phyloP scores from a whole-genome alignment of 2,113 vertebrate species.

The Epinephelus moara region DNA sequence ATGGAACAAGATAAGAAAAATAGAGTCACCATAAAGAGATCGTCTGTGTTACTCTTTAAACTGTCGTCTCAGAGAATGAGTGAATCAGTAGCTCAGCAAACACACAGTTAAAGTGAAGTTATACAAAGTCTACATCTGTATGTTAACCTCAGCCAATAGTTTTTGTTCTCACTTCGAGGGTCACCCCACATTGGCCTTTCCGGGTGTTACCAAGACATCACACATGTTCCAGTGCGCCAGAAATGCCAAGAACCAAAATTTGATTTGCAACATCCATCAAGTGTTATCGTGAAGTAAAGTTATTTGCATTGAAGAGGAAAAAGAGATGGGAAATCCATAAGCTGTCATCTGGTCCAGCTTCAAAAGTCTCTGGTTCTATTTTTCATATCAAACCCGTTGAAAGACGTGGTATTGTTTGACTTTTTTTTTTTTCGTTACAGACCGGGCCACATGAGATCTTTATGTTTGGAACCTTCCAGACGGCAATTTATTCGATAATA shows the following conservation, averaged over 20 bases:
- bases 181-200: constrained; percentile 24
- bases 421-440: neutral
- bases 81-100: neutral
- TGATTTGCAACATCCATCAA: constrained; percentile 63
- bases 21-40: neutral
- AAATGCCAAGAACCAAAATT: constrained; percentile 51
- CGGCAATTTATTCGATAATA: constrained; percentile 58
- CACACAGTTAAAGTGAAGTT: neutral
- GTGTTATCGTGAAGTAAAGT: constrained; percentile 13
- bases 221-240: constrained; percentile 19
- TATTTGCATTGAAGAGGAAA: constrained; percentile 32
- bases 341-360: constrained; percentile 43
- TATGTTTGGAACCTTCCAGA: constrained; percentile 35
- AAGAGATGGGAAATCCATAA: constrained; percentile 40
- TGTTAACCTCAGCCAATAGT: constrained; percentile 12
- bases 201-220: constrained; percentile 39
- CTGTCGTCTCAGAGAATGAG: neutral
- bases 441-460: constrained; percentile 28
- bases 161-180: constrained; percentile 59
- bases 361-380: constrained; percentile 42
- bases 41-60: neutral
- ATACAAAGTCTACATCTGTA: neutral
- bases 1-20: neutral
- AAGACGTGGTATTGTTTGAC: constrained; percentile 49
- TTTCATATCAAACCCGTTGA: constrained; percentile 45